These are phyloP conservation scores for Volucella bombylans DNA, from an alignment of 2,888 invertebrate genomes.

Conservation along the genomic window DNA sequence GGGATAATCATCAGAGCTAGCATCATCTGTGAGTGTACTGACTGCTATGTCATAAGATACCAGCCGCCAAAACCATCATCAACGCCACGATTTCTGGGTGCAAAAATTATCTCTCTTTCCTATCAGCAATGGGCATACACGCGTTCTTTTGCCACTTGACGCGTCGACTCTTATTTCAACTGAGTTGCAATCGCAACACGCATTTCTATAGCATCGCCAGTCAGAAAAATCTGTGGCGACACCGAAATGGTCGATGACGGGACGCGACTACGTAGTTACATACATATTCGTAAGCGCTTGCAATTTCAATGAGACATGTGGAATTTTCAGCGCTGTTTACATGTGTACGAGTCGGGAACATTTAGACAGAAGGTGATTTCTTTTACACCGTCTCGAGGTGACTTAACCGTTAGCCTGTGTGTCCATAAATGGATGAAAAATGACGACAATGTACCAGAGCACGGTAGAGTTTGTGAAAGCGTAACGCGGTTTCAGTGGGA, in stretches of 20 bases:
- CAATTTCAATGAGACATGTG: constrained; percentile 21
- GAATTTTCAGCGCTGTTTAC: not conserved
- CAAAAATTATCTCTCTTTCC: constrained; percentile 22
- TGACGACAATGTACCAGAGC: not conserved
- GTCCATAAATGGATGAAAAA: constrained; percentile 15
- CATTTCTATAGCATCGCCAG: constrained; percentile 27
- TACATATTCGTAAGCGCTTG: constrained; percentile 2
- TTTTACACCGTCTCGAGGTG: constrained; percentile 22
- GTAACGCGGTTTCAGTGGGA: constrained; percentile 4
- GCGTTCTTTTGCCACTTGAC: constrained; percentile 58
- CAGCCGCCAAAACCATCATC: not conserved
- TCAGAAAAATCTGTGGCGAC: constrained; percentile 28
- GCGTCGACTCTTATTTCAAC: constrained; percentile 24
- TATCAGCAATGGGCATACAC: constrained; percentile 42
- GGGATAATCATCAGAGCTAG: constrained; percentile 28
- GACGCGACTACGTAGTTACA: not conserved
- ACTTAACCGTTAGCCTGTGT: not conserved
- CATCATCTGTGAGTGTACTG: not conserved
- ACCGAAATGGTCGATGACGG: constrained; percentile 5
- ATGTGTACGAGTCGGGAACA: not conserved
- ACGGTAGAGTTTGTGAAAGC: not conserved
- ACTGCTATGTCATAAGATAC: not conserved
- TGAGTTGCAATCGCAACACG: constrained; percentile 16
- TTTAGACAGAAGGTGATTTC: constrained; percentile 4
- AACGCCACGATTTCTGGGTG: constrained; percentile 18